phyloP scores from a whole-genome alignment of 2,888 invertebrate genomes.

The Teleiodes luculella region DNA sequence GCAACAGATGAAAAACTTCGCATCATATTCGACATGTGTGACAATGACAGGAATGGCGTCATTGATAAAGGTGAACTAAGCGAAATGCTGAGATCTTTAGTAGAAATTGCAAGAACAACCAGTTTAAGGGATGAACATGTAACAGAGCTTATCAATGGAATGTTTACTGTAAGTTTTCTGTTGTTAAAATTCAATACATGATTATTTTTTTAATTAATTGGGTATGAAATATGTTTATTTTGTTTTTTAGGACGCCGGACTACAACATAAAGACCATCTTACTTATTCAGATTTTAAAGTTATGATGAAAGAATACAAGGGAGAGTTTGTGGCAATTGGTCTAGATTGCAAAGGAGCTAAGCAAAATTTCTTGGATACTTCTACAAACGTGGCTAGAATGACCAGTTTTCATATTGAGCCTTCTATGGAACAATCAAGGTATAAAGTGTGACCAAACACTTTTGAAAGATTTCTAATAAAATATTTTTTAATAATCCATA shows the following conservation, averaged over 20 bases:
- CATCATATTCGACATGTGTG: constrained; percentile 98
- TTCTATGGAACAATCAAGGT: constrained; percentile 82
- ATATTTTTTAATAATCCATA: not conserved
- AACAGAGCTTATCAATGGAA: constrained; percentile 94
- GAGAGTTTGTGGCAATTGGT: constrained; percentile 96
- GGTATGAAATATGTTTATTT: too few species aligned
- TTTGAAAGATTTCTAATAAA: too few species aligned
- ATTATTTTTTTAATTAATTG: too few species aligned
- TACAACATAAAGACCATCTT: constrained; percentile 92
- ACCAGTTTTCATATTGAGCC: constrained; percentile 95
- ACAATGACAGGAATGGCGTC: constrained; percentile 94
- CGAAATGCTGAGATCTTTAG: constrained; percentile 94
- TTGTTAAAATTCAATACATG: too few species aligned
- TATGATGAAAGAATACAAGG: constrained; percentile 98
- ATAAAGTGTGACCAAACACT: constrained; percentile 14
- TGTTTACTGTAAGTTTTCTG: constrained; percentile 86
- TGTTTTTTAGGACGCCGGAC: constrained; percentile 85
- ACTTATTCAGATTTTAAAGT: constrained; percentile 95
- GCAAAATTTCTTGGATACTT: constrained; percentile 95
- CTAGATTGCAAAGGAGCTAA: constrained; percentile 97
- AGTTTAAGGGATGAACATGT: constrained; percentile 94
- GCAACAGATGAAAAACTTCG: constrained; percentile 95
- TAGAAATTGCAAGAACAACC: constrained; percentile 95
- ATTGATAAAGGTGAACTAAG: constrained; percentile 96
- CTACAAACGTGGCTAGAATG: constrained; percentile 96